These are phyloP conservation scores for Turnix velox DNA, from an alignment of 2,113 vertebrate species.

Conservation along the genomic window DNA sequence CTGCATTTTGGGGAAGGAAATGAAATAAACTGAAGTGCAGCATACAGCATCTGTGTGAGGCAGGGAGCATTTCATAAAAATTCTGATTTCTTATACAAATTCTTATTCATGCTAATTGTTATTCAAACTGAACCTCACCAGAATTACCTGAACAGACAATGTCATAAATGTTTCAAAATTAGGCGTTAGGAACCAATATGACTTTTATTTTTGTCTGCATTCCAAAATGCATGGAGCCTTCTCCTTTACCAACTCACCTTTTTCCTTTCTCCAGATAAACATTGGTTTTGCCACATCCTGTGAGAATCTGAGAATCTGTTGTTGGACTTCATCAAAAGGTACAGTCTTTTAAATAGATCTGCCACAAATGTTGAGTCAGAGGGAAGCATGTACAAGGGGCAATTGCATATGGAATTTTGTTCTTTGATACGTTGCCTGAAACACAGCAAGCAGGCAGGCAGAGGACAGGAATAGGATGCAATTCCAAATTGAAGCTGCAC, in stretches of 20 bases:
- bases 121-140: neutral
- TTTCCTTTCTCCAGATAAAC: neutral
- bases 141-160: neutral
- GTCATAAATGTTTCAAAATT: neutral
- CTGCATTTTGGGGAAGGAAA: neutral
- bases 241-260: neutral
- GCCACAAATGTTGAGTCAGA: neutral
- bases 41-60: neutral
- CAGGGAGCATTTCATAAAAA: neutral
- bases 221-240: neutral
- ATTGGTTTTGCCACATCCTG: neutral
- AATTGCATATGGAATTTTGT: neutral
- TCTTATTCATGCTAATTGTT: too few species aligned
- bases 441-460: neutral
- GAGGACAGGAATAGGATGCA: neutral
- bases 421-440: neutral
- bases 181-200: neutral
- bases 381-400: neutral
- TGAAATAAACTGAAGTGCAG: neutral
- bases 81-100: too few species aligned
- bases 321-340: neutral
- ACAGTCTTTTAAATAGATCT: neutral
- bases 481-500: neutral
- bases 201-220: neutral
- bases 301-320: neutral